Percentiles rank a stretch among this genome's conserved stretches.
Evolutionary conservation across 2,888 invertebrate genomes (phyloP).

Genomic region (Pheosia gnoma): DNA sequence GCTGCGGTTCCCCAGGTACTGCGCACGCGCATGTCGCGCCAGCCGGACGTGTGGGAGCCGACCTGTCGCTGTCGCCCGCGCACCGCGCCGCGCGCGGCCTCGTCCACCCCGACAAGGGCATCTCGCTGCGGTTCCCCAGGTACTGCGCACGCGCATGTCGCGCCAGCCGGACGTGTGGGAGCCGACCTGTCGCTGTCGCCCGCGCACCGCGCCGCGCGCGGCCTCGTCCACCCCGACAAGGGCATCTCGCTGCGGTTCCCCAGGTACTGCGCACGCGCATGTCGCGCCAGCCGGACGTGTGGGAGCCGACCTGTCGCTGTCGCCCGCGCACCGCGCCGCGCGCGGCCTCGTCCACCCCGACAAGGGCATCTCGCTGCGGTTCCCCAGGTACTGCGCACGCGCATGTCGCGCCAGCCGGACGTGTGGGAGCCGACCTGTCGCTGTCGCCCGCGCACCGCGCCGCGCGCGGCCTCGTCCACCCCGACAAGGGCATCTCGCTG

Average conservation of each 20-base stretch:
- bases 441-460: constrained; percentile 97
- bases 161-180: constrained; percentile 98
- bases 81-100: constrained; percentile 95
- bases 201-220: constrained; percentile 94
- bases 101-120: constrained; percentile 95
- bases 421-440: constrained; percentile 98
- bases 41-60: constrained; percentile 98
- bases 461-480: constrained; percentile 93
- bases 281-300: no score
- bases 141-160: constrained; percentile 85
- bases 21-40: constrained; percentile 87
- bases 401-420: no score
- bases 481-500: constrained; percentile 96
- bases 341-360: constrained; percentile 93
- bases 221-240: constrained; percentile 94
- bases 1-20: constrained; percentile 10
- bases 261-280: constrained; percentile 86
- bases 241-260: constrained; percentile 98
- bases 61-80: constrained; percentile 97
- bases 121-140: constrained; percentile 97
- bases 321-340: constrained; percentile 96
- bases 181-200: constrained; percentile 99
- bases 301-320: constrained; percentile 99
- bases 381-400: constrained; percentile 90
- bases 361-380: constrained; percentile 97